Conservation (phyloP, 1,140 invertebrate species). For the Ceratitis capitata region DNA sequence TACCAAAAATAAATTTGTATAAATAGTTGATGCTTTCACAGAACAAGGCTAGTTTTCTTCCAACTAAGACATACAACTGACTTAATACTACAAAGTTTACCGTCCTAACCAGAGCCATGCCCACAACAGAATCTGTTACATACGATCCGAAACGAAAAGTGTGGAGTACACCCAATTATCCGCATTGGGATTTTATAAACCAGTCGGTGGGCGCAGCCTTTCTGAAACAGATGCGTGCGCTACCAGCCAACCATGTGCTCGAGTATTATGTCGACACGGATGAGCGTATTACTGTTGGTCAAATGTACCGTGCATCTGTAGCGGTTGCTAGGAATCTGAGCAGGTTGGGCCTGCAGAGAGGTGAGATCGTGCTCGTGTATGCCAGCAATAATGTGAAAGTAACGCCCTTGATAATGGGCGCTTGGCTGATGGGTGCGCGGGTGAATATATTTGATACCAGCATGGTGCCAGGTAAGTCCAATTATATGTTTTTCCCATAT, state of each 20-base stretch:
- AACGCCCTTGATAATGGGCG: neutral
- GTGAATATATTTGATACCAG: constrained; percentile 25
- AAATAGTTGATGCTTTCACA: too few relatives aligned
- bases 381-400: neutral
- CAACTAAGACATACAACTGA: too few relatives aligned
- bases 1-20: too few relatives aligned
- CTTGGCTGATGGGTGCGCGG: constrained; percentile 29
- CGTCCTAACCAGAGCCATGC: too few relatives aligned
- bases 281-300: neutral
- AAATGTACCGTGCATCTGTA: neutral
- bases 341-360: neutral
- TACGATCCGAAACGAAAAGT: constrained; percentile 21
- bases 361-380: constrained; percentile 26
- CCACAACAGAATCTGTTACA: neutral
- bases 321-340: constrained; percentile 33
- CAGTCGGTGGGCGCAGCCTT: neutral
- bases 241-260: constrained; percentile 5
- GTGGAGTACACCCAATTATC: constrained; percentile 29
- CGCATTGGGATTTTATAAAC: neutral
- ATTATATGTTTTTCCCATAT: neutral
- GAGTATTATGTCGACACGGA: constrained; percentile 35
- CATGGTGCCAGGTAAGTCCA: neutral
- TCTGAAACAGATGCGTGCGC: neutral
- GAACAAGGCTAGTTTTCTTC: too few relatives aligned
- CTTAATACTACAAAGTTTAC: too few relatives aligned